These are phyloP conservation scores for Sphyrna mokarran DNA, from an alignment of 2,113 vertebrate genomes.

Conservation along the genomic window DNA sequence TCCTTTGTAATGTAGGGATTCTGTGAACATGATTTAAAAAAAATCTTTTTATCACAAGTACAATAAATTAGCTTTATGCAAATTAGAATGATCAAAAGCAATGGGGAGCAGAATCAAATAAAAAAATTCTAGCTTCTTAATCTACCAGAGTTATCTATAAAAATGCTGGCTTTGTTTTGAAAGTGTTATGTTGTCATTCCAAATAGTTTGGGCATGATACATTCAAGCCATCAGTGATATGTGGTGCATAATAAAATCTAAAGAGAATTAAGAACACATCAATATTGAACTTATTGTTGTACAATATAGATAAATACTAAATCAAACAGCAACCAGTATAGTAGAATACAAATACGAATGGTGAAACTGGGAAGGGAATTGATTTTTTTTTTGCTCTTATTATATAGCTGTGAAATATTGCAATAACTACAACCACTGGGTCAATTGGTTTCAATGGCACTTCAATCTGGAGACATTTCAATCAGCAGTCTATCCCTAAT, in stretches of 20 bases:
- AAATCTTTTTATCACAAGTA: not conserved
- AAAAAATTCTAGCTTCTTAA: not conserved
- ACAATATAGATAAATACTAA: not conserved
- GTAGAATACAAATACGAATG: not conserved
- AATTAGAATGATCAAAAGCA: not conserved
- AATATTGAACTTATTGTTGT: not conserved
- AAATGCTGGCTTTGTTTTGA: not conserved
- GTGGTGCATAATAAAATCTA: not conserved
- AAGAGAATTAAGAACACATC: not conserved
- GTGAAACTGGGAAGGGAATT: not conserved
- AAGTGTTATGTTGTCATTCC: not conserved
- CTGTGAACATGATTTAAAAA: not conserved
- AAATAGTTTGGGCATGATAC: not conserved
- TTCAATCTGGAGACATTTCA: not conserved
- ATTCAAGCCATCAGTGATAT: not conserved
- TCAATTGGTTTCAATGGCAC: not conserved
- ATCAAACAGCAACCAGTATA: not conserved
- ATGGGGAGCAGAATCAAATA: not conserved
- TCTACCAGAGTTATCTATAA: not conserved
- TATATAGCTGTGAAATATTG: not conserved
- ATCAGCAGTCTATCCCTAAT: not conserved
- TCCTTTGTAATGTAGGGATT: no score
- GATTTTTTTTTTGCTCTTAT: not conserved
- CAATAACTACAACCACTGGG: not conserved
- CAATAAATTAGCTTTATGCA: not conserved